Conservation (phyloP, 1,140 invertebrate genomes). For the Anagrus nilaparvatae region DNA sequence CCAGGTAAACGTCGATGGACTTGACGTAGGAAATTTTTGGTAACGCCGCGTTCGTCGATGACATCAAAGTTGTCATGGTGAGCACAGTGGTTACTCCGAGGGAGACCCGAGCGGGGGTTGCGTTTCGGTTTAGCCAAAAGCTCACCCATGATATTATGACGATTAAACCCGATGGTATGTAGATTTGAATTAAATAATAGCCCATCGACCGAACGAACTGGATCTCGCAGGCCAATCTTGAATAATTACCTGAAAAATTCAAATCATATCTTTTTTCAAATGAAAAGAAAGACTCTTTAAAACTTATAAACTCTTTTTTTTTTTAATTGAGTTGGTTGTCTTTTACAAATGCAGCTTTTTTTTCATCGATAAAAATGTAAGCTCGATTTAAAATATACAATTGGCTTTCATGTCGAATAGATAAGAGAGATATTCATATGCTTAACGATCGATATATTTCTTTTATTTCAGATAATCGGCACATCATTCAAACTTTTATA, state of each 20-base stretch:
- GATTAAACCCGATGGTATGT: conserved; percentile 96
- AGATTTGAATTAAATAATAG: conserved; percentile 99
- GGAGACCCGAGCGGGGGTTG: conserved; percentile 91
- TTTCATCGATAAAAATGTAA: no score
- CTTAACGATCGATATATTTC: no score
- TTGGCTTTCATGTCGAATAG: no score
- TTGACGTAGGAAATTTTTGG: conserved; percentile 98
- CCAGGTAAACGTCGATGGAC: conserved; percentile 95
- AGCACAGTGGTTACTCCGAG: conserved; percentile 95
- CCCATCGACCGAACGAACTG: conserved; percentile 97
- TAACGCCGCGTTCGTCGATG: conserved; percentile 92
- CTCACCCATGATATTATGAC: conserved; percentile 99
- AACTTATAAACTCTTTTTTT: no score
- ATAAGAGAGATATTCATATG: no score
- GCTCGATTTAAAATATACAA: no score
- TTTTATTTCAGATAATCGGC: no score
- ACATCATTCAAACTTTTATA: no score
- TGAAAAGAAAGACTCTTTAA: conserved; percentile 14
- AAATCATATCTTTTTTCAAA: neutral
- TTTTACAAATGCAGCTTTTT: conserved; percentile 13
- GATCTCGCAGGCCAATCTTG: conserved; percentile 92
- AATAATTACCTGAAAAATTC: conserved; percentile 83
- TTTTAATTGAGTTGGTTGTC: conserved; percentile 8
- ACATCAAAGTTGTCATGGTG: conserved; percentile 98
- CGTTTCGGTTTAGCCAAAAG: conserved; percentile 91